Percentiles rank a stretch among this genome's conserved stretches.
These are phyloP conservation scores for Schmidtea mediterranea DNA, from an alignment of 1,140 invertebrate genomes.

Conservation along the genomic window DNA sequence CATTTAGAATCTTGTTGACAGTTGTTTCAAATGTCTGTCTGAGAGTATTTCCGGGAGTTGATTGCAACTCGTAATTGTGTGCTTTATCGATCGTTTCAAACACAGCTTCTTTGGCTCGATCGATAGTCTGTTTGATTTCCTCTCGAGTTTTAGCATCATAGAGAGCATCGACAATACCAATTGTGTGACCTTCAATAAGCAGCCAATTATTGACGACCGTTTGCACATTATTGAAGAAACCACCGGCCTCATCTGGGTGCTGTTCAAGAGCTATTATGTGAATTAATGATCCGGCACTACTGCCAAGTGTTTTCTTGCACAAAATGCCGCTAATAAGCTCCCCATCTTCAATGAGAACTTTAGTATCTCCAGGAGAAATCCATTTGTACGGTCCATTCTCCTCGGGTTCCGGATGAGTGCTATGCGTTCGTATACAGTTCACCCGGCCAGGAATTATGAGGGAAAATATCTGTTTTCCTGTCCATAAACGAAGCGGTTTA, in stretches of 20 bases:
- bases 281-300: constrained; percentile 73
- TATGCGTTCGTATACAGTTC: constrained; percentile 86
- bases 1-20: constrained; percentile 81
- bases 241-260: constrained; percentile 79
- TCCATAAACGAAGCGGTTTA: constrained; percentile 92
- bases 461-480: constrained; percentile 83
- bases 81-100: constrained; percentile 98
- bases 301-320: constrained; percentile 88
- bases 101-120: constrained; percentile 90
- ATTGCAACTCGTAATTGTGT: constrained; percentile 94
- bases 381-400: constrained; percentile 93
- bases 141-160: constrained; percentile 90
- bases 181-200: constrained; percentile 75
- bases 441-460: constrained; percentile 93
- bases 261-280: constrained; percentile 91
- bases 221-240: constrained; percentile 95
- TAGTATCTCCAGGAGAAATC: constrained; percentile 97
- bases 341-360: constrained; percentile 89
- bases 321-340: constrained; percentile 68
- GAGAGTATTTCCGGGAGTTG: constrained; percentile 87
- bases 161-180: constrained; percentile 97
- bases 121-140: constrained; percentile 89
- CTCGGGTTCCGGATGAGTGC: constrained; percentile 94
- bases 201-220: constrained; percentile 97
- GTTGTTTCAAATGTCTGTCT: constrained; percentile 57